Conservation (phyloP, 1,140 invertebrate species). For the Magallana angulata region DNA sequence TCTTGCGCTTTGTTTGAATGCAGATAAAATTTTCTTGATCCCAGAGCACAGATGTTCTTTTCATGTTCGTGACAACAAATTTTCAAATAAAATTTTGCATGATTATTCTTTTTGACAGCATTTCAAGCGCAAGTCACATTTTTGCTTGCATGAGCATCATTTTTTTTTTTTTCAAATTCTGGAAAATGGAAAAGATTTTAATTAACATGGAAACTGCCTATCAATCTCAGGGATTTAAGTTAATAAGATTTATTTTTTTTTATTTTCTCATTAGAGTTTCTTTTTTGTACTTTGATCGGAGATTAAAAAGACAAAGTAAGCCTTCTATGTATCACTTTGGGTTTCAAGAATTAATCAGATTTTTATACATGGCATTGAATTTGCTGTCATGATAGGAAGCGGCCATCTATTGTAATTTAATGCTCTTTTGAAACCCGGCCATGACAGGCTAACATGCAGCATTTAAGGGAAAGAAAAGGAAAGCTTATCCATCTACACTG, state of each 20-base stretch:
- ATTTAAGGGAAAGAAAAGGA: background rate
- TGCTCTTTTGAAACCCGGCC: background rate
- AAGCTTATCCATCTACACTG: background rate
- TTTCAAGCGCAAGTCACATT: conserved; percentile 30
- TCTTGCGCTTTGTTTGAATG: conserved; percentile 41
- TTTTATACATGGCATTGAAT: conserved; percentile 34
- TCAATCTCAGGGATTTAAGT: conserved; percentile 39
- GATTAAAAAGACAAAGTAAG: conserved; percentile 42
- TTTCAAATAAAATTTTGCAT: conserved; percentile 35
- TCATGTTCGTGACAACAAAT: conserved; percentile 14
- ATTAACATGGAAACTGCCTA: conserved; percentile 41
- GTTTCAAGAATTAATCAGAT: conserved; percentile 35
- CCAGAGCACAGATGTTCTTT: conserved; percentile 40
- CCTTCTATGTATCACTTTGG: conserved; percentile 39
- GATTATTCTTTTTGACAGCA: conserved; percentile 39
- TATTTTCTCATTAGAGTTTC: conserved; percentile 22
- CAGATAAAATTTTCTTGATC: conserved; percentile 13
- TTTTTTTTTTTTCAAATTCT: conserved; percentile 30
- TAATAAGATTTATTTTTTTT: conserved; percentile 46
- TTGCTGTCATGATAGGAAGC: conserved; percentile 20
- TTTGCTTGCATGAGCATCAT: conserved; percentile 37
- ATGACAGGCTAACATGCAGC: background rate
- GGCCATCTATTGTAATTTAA: background rate
- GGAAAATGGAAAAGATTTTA: conserved; percentile 47
- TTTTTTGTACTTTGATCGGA: conserved; percentile 43